phyloP scores from a whole-genome alignment of 2,888 invertebrate genomes.

The Eilema sororculum region DNA sequence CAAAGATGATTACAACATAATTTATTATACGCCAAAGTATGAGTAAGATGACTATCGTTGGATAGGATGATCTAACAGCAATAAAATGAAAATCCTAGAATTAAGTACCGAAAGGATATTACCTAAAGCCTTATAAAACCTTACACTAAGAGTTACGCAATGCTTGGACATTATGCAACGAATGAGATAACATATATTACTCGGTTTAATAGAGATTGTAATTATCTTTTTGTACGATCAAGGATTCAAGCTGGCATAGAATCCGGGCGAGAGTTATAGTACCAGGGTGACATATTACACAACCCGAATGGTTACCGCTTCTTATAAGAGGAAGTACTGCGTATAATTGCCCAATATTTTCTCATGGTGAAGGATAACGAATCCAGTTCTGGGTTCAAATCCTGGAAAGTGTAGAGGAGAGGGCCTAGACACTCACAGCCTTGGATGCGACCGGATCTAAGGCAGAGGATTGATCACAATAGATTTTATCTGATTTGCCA shows the following conservation, averaged over 20 bases:
- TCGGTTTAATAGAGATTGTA: neutral
- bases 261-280: neutral
- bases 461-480: too few relatives aligned
- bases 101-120: conserved; percentile 2
- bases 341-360: too few relatives aligned
- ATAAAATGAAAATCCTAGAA: conserved; percentile 20
- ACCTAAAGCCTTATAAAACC: neutral
- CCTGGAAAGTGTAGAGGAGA: too few relatives aligned
- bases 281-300: neutral
- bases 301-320: neutral
- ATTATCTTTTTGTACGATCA: neutral
- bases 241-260: neutral
- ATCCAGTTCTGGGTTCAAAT: too few relatives aligned
- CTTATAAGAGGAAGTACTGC: too few relatives aligned
- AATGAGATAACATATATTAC: neutral
- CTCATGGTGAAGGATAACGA: too few relatives aligned
- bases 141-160: neutral
- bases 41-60: neutral
- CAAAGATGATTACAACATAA: neutral
- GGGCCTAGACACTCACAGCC: too few relatives aligned
- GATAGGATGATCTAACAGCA: conserved; percentile 8
- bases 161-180: neutral
- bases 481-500: too few relatives aligned
- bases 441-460: too few relatives aligned
- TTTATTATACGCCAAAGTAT: conserved; percentile 9